Conservation (phyloP, 2,113 vertebrate species). For the Megaceryle torquata region DNA sequence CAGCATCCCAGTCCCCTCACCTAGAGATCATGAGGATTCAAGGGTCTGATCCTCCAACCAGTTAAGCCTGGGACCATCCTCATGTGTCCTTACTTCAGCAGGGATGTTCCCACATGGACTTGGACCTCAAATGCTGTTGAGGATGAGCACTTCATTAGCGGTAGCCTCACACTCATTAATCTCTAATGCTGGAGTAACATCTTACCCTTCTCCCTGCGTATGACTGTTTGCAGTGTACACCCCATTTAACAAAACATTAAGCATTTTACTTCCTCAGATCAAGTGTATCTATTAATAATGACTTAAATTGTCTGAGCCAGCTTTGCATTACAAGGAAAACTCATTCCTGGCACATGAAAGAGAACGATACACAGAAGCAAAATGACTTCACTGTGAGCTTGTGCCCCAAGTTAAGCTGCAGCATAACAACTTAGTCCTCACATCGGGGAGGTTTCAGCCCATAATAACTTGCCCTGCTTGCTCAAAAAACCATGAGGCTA, state of each 20-base stretch:
- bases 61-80: background rate
- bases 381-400: accelerated
- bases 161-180: background rate
- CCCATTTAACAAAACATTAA: constrained; percentile 64
- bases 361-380: background rate
- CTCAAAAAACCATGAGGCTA: background rate
- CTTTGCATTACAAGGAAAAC: constrained; percentile 22
- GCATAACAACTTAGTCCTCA: background rate
- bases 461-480: background rate
- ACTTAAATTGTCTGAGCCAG: constrained; percentile 34
- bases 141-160: background rate
- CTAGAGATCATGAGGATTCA: background rate
- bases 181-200: background rate
- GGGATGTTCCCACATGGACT: background rate
- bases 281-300: constrained; percentile 63
- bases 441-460: background rate
- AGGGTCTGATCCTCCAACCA: background rate
- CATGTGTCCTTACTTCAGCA: background rate
- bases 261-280: constrained; percentile 45
- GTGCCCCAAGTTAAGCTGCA: background rate
- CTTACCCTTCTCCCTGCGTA: constrained; percentile 6
- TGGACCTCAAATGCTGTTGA: accelerated
- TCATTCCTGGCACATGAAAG: constrained; percentile 5
- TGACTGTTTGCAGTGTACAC: constrained; percentile 39
- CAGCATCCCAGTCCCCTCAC: accelerated